These are phyloP conservation scores for Petroica traversi DNA, from an alignment of 2,113 vertebrate genomes.

Conservation along the genomic window DNA sequence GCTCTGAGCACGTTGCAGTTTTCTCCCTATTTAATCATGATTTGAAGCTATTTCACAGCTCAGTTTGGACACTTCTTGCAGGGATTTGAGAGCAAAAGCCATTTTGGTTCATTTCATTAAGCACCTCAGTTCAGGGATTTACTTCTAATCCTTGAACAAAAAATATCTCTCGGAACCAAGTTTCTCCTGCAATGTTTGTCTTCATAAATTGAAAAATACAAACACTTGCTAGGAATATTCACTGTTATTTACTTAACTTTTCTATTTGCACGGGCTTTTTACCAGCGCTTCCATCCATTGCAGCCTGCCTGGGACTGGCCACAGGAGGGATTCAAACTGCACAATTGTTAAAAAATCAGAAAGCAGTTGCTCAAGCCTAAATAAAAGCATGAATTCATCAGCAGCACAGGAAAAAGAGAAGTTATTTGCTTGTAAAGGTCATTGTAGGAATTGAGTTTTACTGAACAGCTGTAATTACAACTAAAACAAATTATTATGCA, in stretches of 20 bases:
- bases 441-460: neutral
- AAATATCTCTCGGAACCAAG: neutral
- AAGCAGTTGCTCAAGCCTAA: neutral
- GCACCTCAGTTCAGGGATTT: constrained; percentile 50
- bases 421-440: neutral
- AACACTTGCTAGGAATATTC: neutral
- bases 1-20: neutral
- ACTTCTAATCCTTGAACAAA: neutral
- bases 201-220: neutral
- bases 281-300: neutral
- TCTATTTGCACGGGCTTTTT: neutral
- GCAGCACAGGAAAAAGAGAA: neutral
- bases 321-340: constrained; percentile 61
- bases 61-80: neutral
- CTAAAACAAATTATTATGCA: neutral
- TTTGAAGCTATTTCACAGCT: neutral
- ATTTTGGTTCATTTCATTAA: constrained; percentile 56
- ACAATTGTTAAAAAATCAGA: neutral
- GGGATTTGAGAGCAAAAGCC: constrained; percentile 43
- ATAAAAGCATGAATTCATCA: neutral
- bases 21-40: neutral
- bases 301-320: constrained; percentile 24
- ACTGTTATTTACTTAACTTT: neutral
- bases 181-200: neutral
- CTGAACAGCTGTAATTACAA: neutral